Conservation (phyloP, 2,888 invertebrate genomes). For the Lacanobia wlatinum region DNA sequence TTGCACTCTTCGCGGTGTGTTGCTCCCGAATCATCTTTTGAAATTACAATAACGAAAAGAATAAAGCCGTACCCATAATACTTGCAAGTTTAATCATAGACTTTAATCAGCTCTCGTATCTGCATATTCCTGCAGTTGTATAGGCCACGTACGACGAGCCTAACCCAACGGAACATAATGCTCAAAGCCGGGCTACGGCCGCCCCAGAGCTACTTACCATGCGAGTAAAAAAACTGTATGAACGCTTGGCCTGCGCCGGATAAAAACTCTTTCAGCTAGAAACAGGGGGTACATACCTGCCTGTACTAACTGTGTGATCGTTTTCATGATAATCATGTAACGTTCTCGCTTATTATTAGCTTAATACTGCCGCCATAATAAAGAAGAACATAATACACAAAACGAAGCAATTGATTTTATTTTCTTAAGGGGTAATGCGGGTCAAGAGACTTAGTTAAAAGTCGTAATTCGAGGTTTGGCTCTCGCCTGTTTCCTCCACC, state of each 20-base stretch:
- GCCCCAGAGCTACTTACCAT: constrained; percentile 4
- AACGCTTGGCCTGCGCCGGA: neutral
- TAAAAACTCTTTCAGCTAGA: constrained; percentile 6
- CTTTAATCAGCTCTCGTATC: neutral
- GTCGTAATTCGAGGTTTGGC: too few relatives aligned
- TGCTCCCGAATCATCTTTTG: neutral
- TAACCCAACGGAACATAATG: constrained; percentile 1
- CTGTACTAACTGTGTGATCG: neutral
- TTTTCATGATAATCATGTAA: neutral
- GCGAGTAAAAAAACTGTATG: constrained; percentile 15
- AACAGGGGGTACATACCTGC: neutral
- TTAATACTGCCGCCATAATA: too few relatives aligned
- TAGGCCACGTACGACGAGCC: neutral
- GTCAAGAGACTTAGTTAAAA: too few relatives aligned
- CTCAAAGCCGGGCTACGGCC: constrained; percentile 8
- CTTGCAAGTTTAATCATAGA: too few relatives aligned
- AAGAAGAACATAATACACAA: too few relatives aligned
- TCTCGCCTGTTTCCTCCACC: too few relatives aligned
- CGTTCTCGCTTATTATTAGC: too few relatives aligned
- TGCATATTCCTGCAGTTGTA: neutral
- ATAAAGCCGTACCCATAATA: neutral
- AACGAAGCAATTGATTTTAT: too few relatives aligned
- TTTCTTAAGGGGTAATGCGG: too few relatives aligned
- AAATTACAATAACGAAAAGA: neutral
- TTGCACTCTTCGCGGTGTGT: too few relatives aligned